Evolutionary conservation across 1,140 invertebrate genomes (phyloP).

Genomic region (Oryzaephilus surinamensis): DNA sequence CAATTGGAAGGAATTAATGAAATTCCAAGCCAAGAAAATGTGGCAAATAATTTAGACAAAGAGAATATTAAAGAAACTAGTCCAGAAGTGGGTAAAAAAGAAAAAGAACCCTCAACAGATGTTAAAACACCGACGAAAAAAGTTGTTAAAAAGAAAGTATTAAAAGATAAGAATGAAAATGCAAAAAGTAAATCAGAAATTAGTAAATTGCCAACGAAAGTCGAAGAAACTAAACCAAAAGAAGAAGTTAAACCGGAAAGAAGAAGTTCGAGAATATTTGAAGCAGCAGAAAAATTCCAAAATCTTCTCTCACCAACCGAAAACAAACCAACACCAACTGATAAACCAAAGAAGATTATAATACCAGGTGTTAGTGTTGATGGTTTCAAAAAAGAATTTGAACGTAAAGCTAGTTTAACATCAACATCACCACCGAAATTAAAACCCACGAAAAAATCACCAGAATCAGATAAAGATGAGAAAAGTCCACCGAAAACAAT

Average conservation of each 20-base stretch:
- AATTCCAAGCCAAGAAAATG: constrained; percentile 30
- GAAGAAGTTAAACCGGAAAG: constrained; percentile 32
- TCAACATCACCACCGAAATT: constrained; percentile 37
- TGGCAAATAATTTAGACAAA: constrained; percentile 34
- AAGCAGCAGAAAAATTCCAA: constrained; percentile 61
- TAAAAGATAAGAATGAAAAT: constrained; percentile 13
- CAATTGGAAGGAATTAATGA: constrained; percentile 29
- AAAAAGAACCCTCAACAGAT: constrained; percentile 20
- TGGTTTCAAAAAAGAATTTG: constrained; percentile 73
- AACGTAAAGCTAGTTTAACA: constrained; percentile 59
- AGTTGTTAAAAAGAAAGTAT: neutral
- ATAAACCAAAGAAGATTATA: constrained; percentile 69
- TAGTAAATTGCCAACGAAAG: no score
- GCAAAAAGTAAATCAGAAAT: constrained; percentile 9
- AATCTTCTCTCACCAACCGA: constrained; percentile 39
- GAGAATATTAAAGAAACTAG: constrained; percentile 26
- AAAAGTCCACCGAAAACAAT: constrained; percentile 17
- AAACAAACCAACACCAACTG: constrained; percentile 32
- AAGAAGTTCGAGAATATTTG: constrained; percentile 56
- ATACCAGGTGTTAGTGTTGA: constrained; percentile 72
- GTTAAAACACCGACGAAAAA: constrained; percentile 23
- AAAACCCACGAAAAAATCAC: constrained; percentile 12
- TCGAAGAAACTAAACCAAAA: constrained; percentile 30
- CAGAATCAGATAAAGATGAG: constrained; percentile 11
- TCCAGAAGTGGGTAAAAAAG: constrained; percentile 20